phyloP scores from a whole-genome alignment of 64 coral and sea anemone species.

The Anthopleura sola region DNA sequence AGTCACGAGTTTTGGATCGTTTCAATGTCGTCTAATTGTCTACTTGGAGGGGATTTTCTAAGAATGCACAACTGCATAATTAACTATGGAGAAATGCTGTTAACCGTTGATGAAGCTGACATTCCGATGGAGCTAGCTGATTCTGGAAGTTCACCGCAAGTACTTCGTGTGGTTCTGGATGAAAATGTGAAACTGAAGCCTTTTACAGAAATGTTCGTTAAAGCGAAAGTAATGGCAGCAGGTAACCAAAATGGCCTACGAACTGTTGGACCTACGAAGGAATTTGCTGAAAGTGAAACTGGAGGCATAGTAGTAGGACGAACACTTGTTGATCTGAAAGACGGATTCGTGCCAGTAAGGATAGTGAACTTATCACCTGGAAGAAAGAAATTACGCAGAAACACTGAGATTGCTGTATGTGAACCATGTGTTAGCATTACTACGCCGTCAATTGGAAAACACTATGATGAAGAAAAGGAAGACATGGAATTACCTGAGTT shows the following conservation, averaged over 20 bases:
- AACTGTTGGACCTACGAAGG: neutral
- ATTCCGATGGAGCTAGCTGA: neutral
- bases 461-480: too few species aligned
- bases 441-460: too few species aligned
- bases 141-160: neutral
- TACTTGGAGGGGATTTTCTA: neutral
- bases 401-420: conserved; percentile 28
- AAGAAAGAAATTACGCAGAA: conserved; percentile 17
- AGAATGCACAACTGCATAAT: neutral
- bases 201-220: neutral
- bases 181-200: neutral
- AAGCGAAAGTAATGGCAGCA: neutral
- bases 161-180: neutral
- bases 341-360: conserved; percentile 18
- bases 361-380: conserved; percentile 28
- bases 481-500: too few species aligned
- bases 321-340: conserved; percentile 19
- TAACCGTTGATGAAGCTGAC: neutral
- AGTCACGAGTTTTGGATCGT: neutral
- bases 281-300: neutral
- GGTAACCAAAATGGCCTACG: neutral
- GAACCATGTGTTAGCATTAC: conserved; percentile 31
- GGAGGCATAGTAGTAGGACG: conserved; percentile 23
- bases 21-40: neutral
- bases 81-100: neutral